phyloP scores from a whole-genome alignment of 2,113 vertebrate genomes.

The Ursus arctos region DNA sequence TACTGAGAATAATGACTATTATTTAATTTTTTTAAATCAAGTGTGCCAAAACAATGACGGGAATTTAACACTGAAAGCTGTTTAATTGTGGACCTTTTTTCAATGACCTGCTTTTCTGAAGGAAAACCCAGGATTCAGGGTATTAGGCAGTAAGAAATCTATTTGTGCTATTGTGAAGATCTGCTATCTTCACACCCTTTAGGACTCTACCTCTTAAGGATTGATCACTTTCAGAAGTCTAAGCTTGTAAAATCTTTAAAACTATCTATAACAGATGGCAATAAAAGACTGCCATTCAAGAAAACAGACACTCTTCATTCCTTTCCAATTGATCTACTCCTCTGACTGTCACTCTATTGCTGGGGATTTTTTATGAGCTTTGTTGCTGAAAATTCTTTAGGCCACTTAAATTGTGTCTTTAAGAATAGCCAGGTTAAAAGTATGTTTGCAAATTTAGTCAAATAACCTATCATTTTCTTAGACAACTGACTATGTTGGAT shows the following conservation, averaged over 20 bases:
- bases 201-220: not conserved
- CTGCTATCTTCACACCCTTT: not conserved
- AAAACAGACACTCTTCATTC: not conserved
- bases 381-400: not conserved
- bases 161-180: not conserved
- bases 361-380: not conserved
- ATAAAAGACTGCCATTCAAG: not conserved
- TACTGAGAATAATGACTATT: not conserved
- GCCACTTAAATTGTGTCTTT: not conserved
- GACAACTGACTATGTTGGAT: not conserved
- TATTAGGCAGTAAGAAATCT: not conserved
- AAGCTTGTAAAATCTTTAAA: conserved; percentile 37
- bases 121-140: not conserved
- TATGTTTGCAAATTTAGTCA: not conserved
- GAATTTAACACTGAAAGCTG: not conserved
- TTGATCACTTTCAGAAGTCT: conserved; percentile 23
- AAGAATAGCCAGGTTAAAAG: not conserved
- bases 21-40: not conserved
- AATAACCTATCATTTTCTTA: not conserved
- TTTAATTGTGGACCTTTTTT: not conserved
- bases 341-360: not conserved
- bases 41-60: not conserved
- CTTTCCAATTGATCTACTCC: not conserved
- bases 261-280: not conserved
- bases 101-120: not conserved